phyloP scores from a whole-genome alignment of 2,797 vertebrate species.

The Lacerta bilineata region DNA sequence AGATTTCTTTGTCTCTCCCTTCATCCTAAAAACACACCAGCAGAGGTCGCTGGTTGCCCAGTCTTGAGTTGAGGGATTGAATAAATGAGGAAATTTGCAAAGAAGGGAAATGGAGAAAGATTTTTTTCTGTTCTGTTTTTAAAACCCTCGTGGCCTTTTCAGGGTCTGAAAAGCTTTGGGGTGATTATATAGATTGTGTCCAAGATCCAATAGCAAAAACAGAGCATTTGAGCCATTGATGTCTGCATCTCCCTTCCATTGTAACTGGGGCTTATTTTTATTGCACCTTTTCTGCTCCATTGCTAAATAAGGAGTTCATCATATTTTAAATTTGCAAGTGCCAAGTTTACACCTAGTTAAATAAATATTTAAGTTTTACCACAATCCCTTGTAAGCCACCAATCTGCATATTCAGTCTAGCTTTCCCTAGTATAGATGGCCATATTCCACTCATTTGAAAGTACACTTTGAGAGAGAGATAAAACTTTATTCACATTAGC shows the following conservation, averaged over 20 bases:
- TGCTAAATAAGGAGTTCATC: no score
- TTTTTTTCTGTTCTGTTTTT: constrained; percentile 12
- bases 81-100: neutral
- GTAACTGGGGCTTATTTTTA: neutral
- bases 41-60: constrained; percentile 78
- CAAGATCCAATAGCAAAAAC: neutral
- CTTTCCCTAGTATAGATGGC: no score
- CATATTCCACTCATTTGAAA: no score
- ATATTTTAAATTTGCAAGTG: no score
- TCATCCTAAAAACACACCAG: constrained; percentile 65
- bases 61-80: constrained; percentile 37
- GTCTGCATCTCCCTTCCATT: neutral
- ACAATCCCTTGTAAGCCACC: no score
- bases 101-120: neutral
- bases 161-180: constrained; percentile 27
- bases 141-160: neutral
- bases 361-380: no score
- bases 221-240: neutral
- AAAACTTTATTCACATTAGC: no score
- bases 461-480: no score
- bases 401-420: no score
- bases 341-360: no score
- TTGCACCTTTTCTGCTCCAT: neutral
- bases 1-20: constrained; percentile 43
- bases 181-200: neutral